These are phyloP conservation scores for Albula glossodonta DNA, from an alignment of 2,113 vertebrate species.

Conservation along the genomic window DNA sequence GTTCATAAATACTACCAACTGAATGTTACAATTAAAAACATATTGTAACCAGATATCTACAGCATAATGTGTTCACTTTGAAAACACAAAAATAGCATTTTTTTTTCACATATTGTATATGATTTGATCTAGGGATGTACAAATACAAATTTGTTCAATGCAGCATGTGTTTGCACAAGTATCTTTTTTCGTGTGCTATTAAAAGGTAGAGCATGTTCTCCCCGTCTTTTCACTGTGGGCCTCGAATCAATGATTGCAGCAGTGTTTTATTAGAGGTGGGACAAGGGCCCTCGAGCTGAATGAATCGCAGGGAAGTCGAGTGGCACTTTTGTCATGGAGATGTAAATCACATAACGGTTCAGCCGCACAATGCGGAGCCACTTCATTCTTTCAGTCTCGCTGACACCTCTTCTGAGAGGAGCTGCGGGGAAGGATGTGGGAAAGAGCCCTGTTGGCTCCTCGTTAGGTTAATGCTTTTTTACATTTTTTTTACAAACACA, in stretches of 20 bases:
- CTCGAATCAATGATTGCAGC: constrained; percentile 96
- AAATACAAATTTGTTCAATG: neutral
- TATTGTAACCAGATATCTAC: neutral
- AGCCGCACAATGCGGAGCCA: constrained; percentile 92
- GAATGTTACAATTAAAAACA: neutral
- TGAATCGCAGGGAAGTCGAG: constrained; percentile 99
- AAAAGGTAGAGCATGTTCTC: constrained; percentile 61
- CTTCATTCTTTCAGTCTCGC: constrained; percentile 97
- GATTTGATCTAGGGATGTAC: neutral
- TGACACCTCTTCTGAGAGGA: constrained; percentile 98
- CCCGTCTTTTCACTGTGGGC: constrained; percentile 74
- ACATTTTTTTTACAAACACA: constrained; percentile 21
- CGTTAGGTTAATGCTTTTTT: constrained; percentile 72
- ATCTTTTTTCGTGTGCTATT: neutral
- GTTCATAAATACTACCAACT: neutral
- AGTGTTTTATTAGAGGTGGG: constrained; percentile 96
- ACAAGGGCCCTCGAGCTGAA: constrained; percentile 92
- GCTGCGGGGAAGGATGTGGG: constrained; percentile 98
- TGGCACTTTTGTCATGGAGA: constrained; percentile 99
- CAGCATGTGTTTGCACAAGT: neutral
- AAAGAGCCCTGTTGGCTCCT: constrained; percentile 86
- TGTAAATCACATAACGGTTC: constrained; percentile 99
- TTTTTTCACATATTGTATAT: neutral
- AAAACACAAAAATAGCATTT: no score
- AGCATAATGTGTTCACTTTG: no score